phyloP scores from a whole-genome alignment of 2,888 invertebrate genomes.

The Rhingia rostrata region DNA sequence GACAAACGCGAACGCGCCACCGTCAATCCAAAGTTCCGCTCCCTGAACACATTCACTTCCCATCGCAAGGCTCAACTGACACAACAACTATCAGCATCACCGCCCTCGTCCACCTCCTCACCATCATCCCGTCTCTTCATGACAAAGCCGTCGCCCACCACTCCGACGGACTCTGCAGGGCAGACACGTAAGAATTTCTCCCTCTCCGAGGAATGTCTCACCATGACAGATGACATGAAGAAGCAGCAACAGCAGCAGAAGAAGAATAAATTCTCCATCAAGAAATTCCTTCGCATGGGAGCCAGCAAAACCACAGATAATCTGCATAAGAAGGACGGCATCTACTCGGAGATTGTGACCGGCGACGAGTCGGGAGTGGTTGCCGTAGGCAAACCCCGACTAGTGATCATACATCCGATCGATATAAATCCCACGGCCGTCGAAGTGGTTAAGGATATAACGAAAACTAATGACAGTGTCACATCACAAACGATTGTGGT shows the following conservation, averaged over 20 bases:
- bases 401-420: constrained; percentile 94
- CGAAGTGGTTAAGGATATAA: constrained; percentile 88
- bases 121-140: constrained; percentile 76
- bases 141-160: constrained; percentile 80
- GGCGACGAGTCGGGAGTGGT: constrained; percentile 80
- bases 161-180: constrained; percentile 87
- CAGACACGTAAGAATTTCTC: constrained; percentile 87
- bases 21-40: constrained; percentile 86
- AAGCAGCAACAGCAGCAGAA: constrained; percentile 85
- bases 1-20: constrained; percentile 89
- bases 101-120: constrained; percentile 77
- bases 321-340: constrained; percentile 81
- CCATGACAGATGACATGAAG: constrained; percentile 74
- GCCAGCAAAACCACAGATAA: constrained; percentile 87
- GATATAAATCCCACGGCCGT: constrained; percentile 92
- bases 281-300: constrained; percentile 92
- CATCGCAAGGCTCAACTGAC: constrained; percentile 80
- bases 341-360: constrained; percentile 83
- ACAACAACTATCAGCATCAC: constrained; percentile 80
- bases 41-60: constrained; percentile 83
- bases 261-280: constrained; percentile 91
- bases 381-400: constrained; percentile 85
- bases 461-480: constrained; percentile 81
- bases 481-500: constrained; percentile 81
- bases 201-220: constrained; percentile 89